Percentiles rank a stretch among this genome's conserved stretches.
Evolutionary conservation across 64 coral and sea anemone genomes (phyloP).

Genomic region (Hydrozoanthus tunicans): DNA sequence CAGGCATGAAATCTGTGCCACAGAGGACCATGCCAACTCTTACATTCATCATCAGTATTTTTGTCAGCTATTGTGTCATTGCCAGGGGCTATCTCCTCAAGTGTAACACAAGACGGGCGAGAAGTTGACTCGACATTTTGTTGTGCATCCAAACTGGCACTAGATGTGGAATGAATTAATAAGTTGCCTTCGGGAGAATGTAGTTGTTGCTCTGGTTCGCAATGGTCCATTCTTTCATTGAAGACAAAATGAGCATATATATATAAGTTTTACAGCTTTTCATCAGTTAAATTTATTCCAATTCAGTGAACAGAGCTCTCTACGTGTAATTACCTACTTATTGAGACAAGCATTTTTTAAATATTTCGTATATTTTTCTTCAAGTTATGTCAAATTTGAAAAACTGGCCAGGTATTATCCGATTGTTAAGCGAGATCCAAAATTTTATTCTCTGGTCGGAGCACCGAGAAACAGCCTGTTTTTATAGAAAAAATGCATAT

Average conservation of each 20-base stretch:
- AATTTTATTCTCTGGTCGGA: too few relatives aligned
- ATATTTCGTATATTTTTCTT: too few relatives aligned
- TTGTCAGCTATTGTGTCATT: constrained; percentile 69
- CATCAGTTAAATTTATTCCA: too few relatives aligned
- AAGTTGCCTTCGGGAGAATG: not conserved
- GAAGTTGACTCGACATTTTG: not conserved
- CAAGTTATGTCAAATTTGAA: too few relatives aligned
- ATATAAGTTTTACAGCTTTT: too few relatives aligned
- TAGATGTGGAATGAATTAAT: not conserved
- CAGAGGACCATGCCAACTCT: constrained; percentile 1
- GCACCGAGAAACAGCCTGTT: too few relatives aligned
- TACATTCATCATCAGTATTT: constrained; percentile 3
- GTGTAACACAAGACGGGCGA: constrained; percentile 57
- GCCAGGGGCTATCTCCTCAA: constrained; percentile 85
- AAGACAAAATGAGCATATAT: too few relatives aligned
- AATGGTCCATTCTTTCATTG: not conserved
- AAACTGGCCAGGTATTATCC: too few relatives aligned
- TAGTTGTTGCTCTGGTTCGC: not conserved
- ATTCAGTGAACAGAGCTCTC: not conserved
- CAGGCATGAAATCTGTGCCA: constrained; percentile 7
- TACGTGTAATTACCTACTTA: too few relatives aligned
- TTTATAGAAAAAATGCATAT: too few relatives aligned
- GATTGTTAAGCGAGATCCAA: too few relatives aligned
- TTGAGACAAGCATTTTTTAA: too few relatives aligned
- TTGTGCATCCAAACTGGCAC: not conserved